Base-by-base conservation (phyloP, 2,888 invertebrate species). In the Drosophila antonietae region DNA sequence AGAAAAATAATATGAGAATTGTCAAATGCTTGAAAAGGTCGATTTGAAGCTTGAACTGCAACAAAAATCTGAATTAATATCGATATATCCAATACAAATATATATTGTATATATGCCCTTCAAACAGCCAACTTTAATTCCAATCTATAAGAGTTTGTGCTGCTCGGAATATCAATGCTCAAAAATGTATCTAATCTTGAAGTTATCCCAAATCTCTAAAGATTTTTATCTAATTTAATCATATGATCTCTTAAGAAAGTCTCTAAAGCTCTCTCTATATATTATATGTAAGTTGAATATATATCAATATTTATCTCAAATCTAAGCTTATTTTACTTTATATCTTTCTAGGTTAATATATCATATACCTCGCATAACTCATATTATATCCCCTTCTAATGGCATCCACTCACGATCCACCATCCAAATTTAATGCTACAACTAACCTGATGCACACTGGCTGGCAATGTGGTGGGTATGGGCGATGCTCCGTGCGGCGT, bases 401-500 rank as follows among this genome's bases (percentile, higher is more conserved):
- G 2, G 12, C n/a, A 2, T 18, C 23, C 23, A 23, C 15, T 46
- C 23, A 28, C 23, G 46, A 23, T 41, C 41, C 37, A 39, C 47
- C 6, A 20, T 15, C 33, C 51, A 37, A 37, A 37, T 37, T 20
- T 35, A 37, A 2, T 4, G 8, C 10, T 31, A 10, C 18, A 20
- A 69, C 76, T 77, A 58, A 93, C 93, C 91, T 93, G 93, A 89
- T 93, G 93, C 39, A 93, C 92, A 74, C 88, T 92, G 63, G 92
- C 84, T 49, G 93, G 91, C 68, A 93, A 78, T 58, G 91, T 91
- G 28, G 91, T 90, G 70, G 93, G 92, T 86, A 92, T 91, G 70
- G 93, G 94, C 23, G 94, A 94, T 23, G 93, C 93, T 76, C 89
- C 90, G 53, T 93, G 93, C 20, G 94, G 94, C 44, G 94, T 93